phyloP scores from a whole-genome alignment of 2,113 vertebrate species.

The Columba janthina region DNA sequence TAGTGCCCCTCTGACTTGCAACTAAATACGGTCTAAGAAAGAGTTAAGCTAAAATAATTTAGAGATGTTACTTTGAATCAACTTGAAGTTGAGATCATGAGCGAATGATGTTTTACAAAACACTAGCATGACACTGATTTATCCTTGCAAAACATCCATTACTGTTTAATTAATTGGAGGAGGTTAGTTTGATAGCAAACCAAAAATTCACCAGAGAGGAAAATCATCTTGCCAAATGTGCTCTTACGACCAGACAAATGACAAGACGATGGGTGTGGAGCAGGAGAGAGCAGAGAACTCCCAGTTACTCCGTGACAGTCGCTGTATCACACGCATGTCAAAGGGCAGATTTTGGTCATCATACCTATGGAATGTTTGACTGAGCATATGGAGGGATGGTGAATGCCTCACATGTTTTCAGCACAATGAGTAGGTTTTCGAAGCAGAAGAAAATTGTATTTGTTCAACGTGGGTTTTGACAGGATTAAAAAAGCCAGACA shows the following conservation, averaged over 20 bases:
- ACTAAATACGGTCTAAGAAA: background rate
- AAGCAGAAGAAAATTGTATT: background rate
- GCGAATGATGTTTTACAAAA: constrained; percentile 7
- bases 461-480: background rate
- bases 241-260: constrained; percentile 12
- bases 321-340: background rate
- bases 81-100: background rate
- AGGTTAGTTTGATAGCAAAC: background rate
- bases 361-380: background rate
- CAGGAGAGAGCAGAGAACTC: constrained; percentile 28
- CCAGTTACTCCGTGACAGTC: background rate
- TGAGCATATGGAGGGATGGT: background rate
- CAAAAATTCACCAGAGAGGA: constrained; percentile 42
- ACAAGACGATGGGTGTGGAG: constrained; percentile 28
- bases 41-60: background rate
- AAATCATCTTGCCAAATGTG: constrained; percentile 44
- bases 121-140: background rate
- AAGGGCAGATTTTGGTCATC: background rate
- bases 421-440: background rate
- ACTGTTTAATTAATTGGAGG: constrained; percentile 3
- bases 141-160: constrained; percentile 2
- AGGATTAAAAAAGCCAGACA: background rate
- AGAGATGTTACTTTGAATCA: background rate
- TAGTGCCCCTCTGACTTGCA: background rate
- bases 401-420: background rate